These are phyloP conservation scores for Psittacus erithacus DNA, from an alignment of 2,113 vertebrate species.

Conservation along the genomic window DNA sequence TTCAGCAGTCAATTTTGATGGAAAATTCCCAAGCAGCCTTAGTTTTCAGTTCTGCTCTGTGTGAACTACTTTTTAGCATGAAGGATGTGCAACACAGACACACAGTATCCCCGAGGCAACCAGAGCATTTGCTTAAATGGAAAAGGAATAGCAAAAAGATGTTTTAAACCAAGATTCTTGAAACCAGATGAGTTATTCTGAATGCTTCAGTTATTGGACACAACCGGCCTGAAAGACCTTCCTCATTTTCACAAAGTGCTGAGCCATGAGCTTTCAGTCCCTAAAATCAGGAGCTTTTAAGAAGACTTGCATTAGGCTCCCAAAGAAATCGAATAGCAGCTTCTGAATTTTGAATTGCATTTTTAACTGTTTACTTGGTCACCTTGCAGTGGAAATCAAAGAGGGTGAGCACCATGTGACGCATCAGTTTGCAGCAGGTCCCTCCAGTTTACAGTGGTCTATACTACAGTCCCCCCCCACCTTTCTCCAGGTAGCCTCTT, in stretches of 20 bases:
- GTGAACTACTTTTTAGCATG: conserved; percentile 36
- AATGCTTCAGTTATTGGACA: background rate
- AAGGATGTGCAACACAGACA: background rate
- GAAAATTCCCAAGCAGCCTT: conserved; percentile 18
- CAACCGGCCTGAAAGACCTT: background rate
- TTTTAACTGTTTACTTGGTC: background rate
- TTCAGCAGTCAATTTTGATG: background rate
- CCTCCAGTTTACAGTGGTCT: background rate
- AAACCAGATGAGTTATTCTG: conserved; percentile 15
- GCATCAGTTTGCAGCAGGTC: background rate
- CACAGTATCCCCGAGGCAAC: background rate
- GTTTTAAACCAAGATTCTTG: conserved; percentile 20
- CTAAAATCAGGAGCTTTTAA: conserved; percentile 25
- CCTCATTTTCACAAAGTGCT: background rate
- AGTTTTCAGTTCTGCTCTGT: conserved; percentile 1
- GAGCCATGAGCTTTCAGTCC: background rate
- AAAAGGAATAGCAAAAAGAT: conserved; percentile 1
- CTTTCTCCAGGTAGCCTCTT: background rate
- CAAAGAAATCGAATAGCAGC: background rate
- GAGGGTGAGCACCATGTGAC: background rate
- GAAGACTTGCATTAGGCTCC: background rate
- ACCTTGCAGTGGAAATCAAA: background rate
- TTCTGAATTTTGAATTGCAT: background rate
- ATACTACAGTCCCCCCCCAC: background rate
- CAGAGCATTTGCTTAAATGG: conserved; percentile 34